Evolutionary conservation across 2,797 vertebrate genomes (phyloP).

Genomic region (Orestias chungarensis): DNA sequence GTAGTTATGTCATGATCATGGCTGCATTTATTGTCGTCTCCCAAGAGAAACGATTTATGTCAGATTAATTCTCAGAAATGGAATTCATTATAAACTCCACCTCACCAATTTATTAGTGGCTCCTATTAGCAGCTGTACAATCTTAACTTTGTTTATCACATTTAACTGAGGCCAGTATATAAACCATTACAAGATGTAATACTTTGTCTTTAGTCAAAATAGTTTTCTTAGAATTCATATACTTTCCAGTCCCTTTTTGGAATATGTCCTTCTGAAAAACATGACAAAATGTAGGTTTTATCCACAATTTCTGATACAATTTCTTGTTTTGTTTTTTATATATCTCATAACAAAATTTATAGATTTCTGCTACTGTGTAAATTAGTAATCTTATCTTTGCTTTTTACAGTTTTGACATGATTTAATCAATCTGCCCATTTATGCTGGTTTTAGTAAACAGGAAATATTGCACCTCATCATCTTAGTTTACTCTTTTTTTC

Average conservation of each 20-base stretch:
- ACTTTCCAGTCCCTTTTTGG: neutral
- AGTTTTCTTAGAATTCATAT: constrained; percentile 9
- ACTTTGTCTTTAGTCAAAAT: constrained; percentile 1
- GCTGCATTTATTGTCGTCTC: neutral
- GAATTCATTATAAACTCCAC: neutral
- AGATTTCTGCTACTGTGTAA: neutral
- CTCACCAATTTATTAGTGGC: neutral
- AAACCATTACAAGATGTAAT: neutral
- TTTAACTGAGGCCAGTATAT: neutral
- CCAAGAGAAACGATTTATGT: neutral
- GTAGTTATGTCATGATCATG: neutral
- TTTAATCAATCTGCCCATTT: neutral
- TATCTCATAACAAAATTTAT: no score
- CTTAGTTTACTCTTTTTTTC: neutral
- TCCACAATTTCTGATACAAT: no score
- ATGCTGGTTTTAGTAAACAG: constrained; percentile 6
- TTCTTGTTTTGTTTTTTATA: no score
- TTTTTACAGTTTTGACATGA: neutral
- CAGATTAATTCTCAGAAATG: neutral
- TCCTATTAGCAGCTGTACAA: neutral
- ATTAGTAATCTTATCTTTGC: no score
- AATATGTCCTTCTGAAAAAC: no score
- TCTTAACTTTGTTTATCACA: no score
- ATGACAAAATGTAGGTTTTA: no score
- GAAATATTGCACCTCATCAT: neutral